A percentile compares a stretch with the other conserved stretches of the same genome.
phyloP scores from a whole-genome alignment of 2,797 vertebrate species.

The Poeciliopsis infans region DNA sequence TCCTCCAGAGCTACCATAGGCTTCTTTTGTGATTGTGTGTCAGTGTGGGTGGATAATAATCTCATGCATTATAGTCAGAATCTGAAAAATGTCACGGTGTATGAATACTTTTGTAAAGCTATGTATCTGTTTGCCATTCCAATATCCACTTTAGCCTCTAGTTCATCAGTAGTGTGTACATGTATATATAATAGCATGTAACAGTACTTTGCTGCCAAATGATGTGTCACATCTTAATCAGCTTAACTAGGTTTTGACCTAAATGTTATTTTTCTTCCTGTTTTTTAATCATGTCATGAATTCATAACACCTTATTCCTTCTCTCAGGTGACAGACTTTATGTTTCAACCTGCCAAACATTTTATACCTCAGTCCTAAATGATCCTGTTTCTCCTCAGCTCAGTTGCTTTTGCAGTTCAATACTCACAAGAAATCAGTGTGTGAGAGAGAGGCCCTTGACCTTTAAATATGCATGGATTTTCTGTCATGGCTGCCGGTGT shows the following conservation, averaged over 20 bases:
- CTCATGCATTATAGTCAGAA: neutral
- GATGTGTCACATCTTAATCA: slow-evolving; percentile 49
- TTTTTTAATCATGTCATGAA: slow-evolving; percentile 37
- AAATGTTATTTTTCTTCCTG: slow-evolving; percentile 30
- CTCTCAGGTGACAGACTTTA: slow-evolving; percentile 10
- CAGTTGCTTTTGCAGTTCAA: slow-evolving; percentile 8
- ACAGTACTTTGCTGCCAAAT: slow-evolving; percentile 44
- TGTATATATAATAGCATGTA: slow-evolving; percentile 16
- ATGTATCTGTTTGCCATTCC: neutral
- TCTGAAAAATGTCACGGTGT: neutral
- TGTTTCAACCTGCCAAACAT: slow-evolving; percentile 23
- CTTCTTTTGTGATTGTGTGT: neutral
- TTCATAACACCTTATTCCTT: slow-evolving; percentile 37
- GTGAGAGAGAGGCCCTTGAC: slow-evolving; percentile 59
- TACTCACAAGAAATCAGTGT: slow-evolving; percentile 44
- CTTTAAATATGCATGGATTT: slow-evolving; percentile 71
- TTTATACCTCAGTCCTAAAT: slow-evolving; percentile 29
- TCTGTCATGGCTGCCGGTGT: slow-evolving; percentile 47
- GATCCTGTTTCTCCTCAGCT: neutral
- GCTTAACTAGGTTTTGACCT: slow-evolving; percentile 49
- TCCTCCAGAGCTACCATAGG: neutral
- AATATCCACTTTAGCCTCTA: slow-evolving; percentile 22
- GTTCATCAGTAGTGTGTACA: slow-evolving; percentile 22
- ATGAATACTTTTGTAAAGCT: neutral
- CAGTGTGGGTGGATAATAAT: neutral